Evolutionary conservation across 2,888 invertebrate genomes (phyloP).

Genomic region (Agrilus biguttatus): DNA sequence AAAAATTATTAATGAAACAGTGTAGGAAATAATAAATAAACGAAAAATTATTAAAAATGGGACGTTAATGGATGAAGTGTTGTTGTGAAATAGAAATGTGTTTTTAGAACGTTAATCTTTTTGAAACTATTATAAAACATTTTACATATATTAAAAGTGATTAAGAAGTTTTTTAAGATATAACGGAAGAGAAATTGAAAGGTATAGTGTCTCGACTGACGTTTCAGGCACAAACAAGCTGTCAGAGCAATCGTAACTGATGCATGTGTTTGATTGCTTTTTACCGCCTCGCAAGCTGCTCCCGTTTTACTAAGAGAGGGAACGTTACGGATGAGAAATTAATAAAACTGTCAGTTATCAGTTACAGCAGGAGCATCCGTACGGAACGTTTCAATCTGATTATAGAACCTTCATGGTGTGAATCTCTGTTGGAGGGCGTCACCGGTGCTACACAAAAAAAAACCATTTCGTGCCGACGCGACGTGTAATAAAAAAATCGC

Average conservation of each 20-base stretch:
- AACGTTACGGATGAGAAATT: constrained; percentile 44
- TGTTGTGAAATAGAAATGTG: background rate
- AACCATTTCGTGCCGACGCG: too few relatives aligned
- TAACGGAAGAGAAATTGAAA: too few relatives aligned
- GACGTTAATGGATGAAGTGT: background rate
- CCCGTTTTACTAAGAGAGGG: constrained; percentile 12
- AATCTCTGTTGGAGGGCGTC: too few relatives aligned
- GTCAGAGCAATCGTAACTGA: too few relatives aligned
- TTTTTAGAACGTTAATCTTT: too few relatives aligned
- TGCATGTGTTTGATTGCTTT: background rate
- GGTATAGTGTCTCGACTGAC: too few relatives aligned
- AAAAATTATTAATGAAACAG: background rate
- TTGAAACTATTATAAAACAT: too few relatives aligned
- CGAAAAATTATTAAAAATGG: background rate
- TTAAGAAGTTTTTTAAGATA: too few relatives aligned
- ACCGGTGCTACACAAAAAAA: too few relatives aligned
- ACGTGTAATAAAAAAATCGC: too few relatives aligned
- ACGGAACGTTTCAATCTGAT: constrained; percentile 37
- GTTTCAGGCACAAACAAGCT: too few relatives aligned
- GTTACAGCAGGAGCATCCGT: constrained; percentile 25
- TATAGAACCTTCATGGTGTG: constrained; percentile 7
- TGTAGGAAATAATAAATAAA: background rate
- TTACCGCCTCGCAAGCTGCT: constrained; percentile 1
- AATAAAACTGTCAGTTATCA: constrained; percentile 65
- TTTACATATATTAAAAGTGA: too few relatives aligned